Percentiles rank a stretch among this genome's conserved stretches.
These are phyloP conservation scores for Erpornis zantholeuca DNA, from an alignment of 2,113 vertebrate genomes.

Conservation along the genomic window DNA sequence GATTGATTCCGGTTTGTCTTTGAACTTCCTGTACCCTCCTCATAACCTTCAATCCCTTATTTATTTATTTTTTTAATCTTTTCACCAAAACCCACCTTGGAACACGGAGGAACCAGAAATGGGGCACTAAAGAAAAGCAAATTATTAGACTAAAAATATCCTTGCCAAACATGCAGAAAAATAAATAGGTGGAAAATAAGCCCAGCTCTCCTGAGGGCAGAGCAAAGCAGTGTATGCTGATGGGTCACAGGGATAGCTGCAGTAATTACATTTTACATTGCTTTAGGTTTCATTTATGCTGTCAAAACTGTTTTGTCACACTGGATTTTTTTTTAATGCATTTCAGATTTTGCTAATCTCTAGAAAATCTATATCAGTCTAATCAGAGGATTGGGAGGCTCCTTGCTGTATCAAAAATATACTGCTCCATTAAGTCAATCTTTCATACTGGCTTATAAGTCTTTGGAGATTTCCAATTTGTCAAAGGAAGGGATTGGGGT, in stretches of 20 bases:
- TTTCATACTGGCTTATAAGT: conserved; percentile 46
- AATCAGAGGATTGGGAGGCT: conserved; percentile 50
- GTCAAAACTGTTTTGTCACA: conserved; percentile 66
- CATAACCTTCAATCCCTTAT: not conserved
- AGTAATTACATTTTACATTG: conserved; percentile 64
- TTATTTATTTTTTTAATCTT: not conserved
- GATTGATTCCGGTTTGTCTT: conserved; percentile 28
- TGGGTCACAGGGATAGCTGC: conserved; percentile 17
- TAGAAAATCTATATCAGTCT: conserved; percentile 59
- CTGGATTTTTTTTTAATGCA: conserved; percentile 59
- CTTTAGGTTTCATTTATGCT: conserved; percentile 56
- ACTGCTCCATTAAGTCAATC: conserved; percentile 64
- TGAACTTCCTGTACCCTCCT: not conserved
- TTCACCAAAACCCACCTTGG: not conserved
- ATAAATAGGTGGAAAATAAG: conserved; percentile 31
- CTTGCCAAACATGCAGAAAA: conserved; percentile 24
- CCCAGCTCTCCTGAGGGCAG: conserved; percentile 3
- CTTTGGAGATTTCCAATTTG: conserved; percentile 62
- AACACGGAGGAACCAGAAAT: not conserved
- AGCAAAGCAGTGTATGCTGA: not conserved
- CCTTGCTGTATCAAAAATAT: conserved; percentile 55
- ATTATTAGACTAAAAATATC: conserved; percentile 11
- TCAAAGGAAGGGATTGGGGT: not conserved
- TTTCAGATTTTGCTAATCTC: conserved; percentile 66
- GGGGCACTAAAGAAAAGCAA: not conserved